Evolutionary conservation across 2,113 vertebrate species (phyloP).

Genomic region (Anhinga rufa): DNA sequence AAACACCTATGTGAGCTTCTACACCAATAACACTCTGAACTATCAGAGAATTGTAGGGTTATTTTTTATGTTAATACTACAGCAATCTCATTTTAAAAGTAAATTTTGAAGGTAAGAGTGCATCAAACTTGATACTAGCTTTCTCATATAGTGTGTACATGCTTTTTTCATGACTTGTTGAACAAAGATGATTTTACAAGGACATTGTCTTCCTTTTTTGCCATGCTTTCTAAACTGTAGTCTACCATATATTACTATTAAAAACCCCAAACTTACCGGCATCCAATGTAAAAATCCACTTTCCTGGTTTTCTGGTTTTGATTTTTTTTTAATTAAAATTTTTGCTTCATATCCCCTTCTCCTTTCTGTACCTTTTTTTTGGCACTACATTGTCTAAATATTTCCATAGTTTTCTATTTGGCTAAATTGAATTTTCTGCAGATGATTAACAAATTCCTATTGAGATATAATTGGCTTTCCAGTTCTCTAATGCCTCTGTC

Average conservation of each 20-base stretch:
- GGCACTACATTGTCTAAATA: background rate
- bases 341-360: background rate
- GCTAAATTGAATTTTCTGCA: background rate
- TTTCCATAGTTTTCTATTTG: background rate
- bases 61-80: background rate
- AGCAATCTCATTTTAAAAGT: background rate
- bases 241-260: background rate
- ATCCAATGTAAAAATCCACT: background rate
- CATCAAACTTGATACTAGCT: background rate
- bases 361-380: background rate
- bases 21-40: background rate
- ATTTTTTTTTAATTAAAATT: background rate
- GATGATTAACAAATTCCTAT: background rate
- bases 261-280: background rate
- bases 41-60: background rate
- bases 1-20: background rate
- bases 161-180: background rate
- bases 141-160: background rate
- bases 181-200: background rate
- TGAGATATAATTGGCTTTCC: background rate
- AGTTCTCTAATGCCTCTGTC: background rate
- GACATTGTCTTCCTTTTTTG: background rate
- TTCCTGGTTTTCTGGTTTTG: background rate
- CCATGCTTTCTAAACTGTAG: background rate
- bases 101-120: background rate